Evolutionary conservation across 2,888 invertebrate genomes (phyloP), one percentile per base, ranked within the genome.

Genomic region (Polyommatus iphigenia): DNA sequence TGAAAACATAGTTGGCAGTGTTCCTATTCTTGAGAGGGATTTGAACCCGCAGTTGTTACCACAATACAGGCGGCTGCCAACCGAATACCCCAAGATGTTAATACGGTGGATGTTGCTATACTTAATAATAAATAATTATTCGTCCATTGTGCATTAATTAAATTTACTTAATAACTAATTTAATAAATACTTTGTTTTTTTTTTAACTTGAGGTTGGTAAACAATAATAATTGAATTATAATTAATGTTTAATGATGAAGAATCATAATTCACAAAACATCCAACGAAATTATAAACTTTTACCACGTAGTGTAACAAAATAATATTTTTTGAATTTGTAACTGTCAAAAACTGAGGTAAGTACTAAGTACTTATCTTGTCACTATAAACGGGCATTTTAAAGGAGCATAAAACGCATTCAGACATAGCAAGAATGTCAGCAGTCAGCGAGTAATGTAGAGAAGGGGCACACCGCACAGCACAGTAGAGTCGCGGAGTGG

Each of bases 1-100:
- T 75, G 75, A 75, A 75, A 75, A 75, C 15, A 75, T 29, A 29
- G 46, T 75, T 75, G 75, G 75, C 75, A 75, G 24, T 50, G 75
- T 75, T 75, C 75, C 75, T 75, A 75, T 54, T 75, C 50, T 50
- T 54, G 50, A 72, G 18, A 50, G 50, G 75, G 75, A 75, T 75
- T 75, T 75, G 50, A 73, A 54, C 75, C 75, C 75, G 75, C 75
- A 54, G 29, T 3, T 32, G 32, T 75, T 54, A 75, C 75, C 50
- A 75, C 24, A 29, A 75, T 50, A 75, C 54, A 15, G 29, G 75
- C 75, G 75, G 75, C 29, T 41, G 72, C 72, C 24, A 75, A 29
- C 75, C 75, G 24, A 54, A 24, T 75, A 13, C 8, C 24, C 75
- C 18, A 50, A 54, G 50, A 75, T 20, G 24, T 75, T 29, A 24